Base-by-base conservation (phyloP, 2,797 vertebrate genomes). In the Coregonus sp. region DNA sequence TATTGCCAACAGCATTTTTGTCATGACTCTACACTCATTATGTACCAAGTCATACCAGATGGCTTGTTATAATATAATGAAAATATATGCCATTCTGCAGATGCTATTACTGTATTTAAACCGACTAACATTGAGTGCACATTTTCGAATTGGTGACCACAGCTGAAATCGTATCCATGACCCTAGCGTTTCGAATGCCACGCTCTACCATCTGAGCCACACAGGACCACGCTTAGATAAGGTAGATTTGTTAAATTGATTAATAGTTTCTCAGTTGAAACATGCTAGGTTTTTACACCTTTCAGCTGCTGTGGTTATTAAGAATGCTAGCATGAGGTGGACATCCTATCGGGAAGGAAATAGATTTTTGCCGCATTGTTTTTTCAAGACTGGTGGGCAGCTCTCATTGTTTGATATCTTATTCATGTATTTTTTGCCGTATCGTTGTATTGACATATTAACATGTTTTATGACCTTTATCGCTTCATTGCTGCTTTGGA, bases 301-400 rank as follows among this genome's bases (percentile, higher is more conserved):
- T 85, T 87, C 68, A 77, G 70, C 73, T 18, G 70, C 74, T 18
- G 2, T 73, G 77, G 86, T 79, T n/a, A 50, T 85, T 78, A 89
- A 84, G 80, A 25, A 52, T 73, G 80, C 77, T 40, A 67, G 80
- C 74, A 79, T 82, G 77, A 11, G 37, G 78, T 86, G 87, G 87
- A 87, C 85, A 84, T 90, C 83, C 85, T 90, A 86, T 85, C 70
- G 77, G 82, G 85, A 86, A 90, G 83, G 86, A 90, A 87, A 91
- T 92, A 78, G 81, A 88, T 89, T 89, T 85, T 35, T 77, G 80
- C 29, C n/a, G 71, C 73, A 87, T 88, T 90, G 80, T 89, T 90
- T 90, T 78, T 84, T 86, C 77, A 82, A 83, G 76, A 81, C 81
- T 15, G 35, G 88, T 73, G 80, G 61, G 67, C 66, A n/a, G 81